These are phyloP conservation scores for Latheticus oryzae DNA, from an alignment of 2,888 invertebrate genomes.

Conservation along the genomic window DNA sequence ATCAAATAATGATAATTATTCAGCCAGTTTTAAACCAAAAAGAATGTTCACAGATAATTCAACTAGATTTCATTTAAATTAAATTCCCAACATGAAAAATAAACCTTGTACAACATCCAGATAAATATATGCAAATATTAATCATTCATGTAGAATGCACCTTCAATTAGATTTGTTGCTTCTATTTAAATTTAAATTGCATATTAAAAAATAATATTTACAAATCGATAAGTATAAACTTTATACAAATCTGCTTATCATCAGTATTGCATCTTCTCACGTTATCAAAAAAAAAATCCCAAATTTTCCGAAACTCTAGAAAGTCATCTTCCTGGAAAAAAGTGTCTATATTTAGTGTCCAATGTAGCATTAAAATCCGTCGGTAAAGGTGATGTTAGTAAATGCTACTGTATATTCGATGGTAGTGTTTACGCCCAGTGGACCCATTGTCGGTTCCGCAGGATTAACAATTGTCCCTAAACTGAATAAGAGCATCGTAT, in stretches of 20 bases:
- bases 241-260: no score
- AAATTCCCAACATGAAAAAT: no score
- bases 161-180: no score
- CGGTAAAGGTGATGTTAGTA: constrained; percentile 32
- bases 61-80: no score
- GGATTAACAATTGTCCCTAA: constrained; percentile 32
- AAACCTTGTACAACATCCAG: no score
- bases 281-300: constrained; percentile 5
- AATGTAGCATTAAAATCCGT: constrained; percentile 37
- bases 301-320: neutral
- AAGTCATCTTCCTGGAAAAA: neutral
- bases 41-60: no score
- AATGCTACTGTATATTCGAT: constrained; percentile 23
- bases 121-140: no score
- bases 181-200: neutral
- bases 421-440: constrained; percentile 23
- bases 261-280: constrained; percentile 7
- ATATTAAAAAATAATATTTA: no score
- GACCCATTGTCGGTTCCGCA: constrained; percentile 7
- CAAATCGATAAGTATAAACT: no score
- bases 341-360: neutral
- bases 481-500: constrained; percentile 40
- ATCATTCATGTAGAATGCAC: no score
- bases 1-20: no score
- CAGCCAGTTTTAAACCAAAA: no score